Conservation (phyloP, 2,888 invertebrate genomes). For the Myopa testacea region DNA sequence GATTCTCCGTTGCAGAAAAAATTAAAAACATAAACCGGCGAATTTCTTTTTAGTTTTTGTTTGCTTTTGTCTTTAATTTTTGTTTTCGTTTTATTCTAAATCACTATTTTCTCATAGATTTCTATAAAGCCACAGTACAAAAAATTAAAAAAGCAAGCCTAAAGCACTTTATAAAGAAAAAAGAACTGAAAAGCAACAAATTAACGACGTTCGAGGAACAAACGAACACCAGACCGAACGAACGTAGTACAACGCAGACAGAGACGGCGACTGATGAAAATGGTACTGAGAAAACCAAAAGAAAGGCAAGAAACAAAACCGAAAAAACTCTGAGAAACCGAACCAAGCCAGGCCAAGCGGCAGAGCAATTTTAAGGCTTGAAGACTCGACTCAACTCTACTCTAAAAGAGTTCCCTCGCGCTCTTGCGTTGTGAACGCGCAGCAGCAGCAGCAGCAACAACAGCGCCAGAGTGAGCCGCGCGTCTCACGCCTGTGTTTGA, state of each 20-base stretch:
- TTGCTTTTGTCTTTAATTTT: not conserved
- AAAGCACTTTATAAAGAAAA: not conserved
- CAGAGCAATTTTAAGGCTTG: conserved; percentile 11
- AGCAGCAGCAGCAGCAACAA: not conserved
- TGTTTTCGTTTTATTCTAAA: not conserved
- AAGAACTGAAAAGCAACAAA: conserved; percentile 27
- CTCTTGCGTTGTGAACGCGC: conserved; percentile 8
- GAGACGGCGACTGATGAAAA: conserved; percentile 40
- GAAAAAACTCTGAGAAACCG: conserved; percentile 36
- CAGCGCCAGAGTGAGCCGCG: not conserved
- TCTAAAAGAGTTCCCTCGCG: not conserved
- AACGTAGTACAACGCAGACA: conserved; percentile 23
- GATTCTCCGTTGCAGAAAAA: too few species aligned
- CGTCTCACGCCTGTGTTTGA: not conserved
- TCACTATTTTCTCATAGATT: not conserved
- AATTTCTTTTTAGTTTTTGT: not conserved
- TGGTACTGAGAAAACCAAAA: conserved; percentile 35
- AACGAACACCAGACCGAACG: not conserved
- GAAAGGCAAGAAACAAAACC: conserved; percentile 40
- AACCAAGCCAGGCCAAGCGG: conserved; percentile 15
- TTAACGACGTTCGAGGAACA: conserved; percentile 20
- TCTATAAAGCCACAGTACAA: conserved; percentile 9
- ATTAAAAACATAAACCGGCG: not conserved
- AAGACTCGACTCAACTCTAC: conserved; percentile 12
- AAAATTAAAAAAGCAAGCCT: conserved; percentile 3